Conservation (phyloP, 1,140 invertebrate genomes). For the Formica selysi region DNA sequence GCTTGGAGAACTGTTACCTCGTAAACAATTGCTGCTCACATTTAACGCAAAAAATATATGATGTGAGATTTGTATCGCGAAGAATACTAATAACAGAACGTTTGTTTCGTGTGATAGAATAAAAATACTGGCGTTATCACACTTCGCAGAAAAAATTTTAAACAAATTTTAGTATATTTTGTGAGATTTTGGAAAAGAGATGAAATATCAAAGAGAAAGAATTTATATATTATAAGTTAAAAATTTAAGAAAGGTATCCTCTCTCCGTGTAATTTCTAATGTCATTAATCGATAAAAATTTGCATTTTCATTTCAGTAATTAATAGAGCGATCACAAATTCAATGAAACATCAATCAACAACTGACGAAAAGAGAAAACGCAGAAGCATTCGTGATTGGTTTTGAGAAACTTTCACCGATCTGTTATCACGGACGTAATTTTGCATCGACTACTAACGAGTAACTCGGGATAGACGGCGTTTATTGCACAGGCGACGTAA, state of each 20-base stretch:
- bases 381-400: not conserved
- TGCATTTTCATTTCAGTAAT: not conserved
- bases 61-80: conserved; percentile 25
- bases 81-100: conserved; percentile 7
- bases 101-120: conserved; percentile 7
- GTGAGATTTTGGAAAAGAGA: conserved; percentile 2
- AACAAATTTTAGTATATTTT: not conserved
- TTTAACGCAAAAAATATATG: conserved; percentile 22
- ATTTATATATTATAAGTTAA: not conserved
- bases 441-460: conserved; percentile 23
- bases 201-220: not conserved
- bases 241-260: not conserved
- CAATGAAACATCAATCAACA: not conserved
- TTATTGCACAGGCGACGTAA: conserved; percentile 36
- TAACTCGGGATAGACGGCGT: conserved; percentile 15
- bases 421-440: conserved; percentile 22
- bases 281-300: not conserved
- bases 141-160: not conserved
- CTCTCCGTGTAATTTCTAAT: not conserved
- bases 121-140: not conserved
- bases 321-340: not conserved
- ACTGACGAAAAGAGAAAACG: not conserved
- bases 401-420: conserved; percentile 2
- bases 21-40: conserved; percentile 45
- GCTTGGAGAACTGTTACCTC: conserved; percentile 42